Evolutionary conservation across 2,113 vertebrate species (phyloP).

Genomic region (Syngnathus scovelli): DNA sequence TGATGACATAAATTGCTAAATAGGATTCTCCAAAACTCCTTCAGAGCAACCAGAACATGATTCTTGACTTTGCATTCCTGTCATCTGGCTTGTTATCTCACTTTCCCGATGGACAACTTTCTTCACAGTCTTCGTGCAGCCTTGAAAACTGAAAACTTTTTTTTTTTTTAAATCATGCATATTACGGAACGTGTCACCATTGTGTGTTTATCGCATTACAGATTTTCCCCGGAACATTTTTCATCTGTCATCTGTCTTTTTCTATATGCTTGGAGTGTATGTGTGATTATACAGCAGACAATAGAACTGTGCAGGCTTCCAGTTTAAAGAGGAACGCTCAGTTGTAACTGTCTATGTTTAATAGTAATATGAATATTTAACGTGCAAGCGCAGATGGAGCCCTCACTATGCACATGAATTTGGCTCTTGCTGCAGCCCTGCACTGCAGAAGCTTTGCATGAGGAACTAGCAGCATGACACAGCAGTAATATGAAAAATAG

Average conservation of each 20-base stretch:
- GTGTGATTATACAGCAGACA: conserved; percentile 7
- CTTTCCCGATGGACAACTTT: no score
- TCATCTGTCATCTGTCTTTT: conserved; percentile 10
- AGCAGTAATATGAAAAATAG: conserved; percentile 45
- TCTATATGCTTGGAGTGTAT: conserved; percentile 5
- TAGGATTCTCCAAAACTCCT: no score
- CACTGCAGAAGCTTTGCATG: conserved; percentile 45
- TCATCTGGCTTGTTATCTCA: no score
- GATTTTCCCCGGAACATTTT: conserved; percentile 8
- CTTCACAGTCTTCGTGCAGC: no score
- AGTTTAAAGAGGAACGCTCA: not conserved
- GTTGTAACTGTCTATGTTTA: conserved; percentile 22
- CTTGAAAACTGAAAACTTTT: no score
- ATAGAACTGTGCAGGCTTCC: not conserved
- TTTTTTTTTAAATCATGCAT: conserved; percentile 13
- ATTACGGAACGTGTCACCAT: conserved; percentile 15
- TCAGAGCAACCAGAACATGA: no score
- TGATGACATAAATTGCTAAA: not conserved
- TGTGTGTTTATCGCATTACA: conserved; percentile 15
- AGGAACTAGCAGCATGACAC: conserved; percentile 52
- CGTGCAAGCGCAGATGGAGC: conserved; percentile 8
- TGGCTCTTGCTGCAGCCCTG: conserved; percentile 26
- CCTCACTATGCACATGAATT: conserved; percentile 15
- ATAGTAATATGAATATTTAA: conserved; percentile 19
- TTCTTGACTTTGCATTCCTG: no score